Conservation (phyloP, 2,113 vertebrate species). For the Clarias batrachus region DNA sequence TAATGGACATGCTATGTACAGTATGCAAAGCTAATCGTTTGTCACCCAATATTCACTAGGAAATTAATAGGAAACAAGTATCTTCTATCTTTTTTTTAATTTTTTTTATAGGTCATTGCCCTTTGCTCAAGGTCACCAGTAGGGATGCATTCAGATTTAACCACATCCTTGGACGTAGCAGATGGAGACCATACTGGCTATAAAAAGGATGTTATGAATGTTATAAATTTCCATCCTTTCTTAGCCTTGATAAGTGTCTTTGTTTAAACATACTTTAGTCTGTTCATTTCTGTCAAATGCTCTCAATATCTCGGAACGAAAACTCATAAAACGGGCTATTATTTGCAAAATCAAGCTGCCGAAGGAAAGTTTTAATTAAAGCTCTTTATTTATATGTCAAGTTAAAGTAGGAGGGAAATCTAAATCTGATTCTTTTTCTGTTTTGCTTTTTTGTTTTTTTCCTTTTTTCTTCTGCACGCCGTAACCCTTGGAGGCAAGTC, state of each 20-base stretch:
- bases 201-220: conserved; percentile 36
- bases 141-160: conserved; percentile 32
- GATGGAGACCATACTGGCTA: conserved; percentile 14
- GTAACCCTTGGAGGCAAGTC: conserved; percentile 74
- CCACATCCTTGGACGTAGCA: conserved; percentile 25
- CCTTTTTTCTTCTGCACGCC: conserved; percentile 62
- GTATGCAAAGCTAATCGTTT: conserved; percentile 43
- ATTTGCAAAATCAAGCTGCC: conserved; percentile 58
- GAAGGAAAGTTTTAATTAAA: conserved; percentile 68
- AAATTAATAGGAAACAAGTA: conserved; percentile 39
- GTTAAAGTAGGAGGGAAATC: conserved; percentile 57
- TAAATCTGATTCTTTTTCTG: conserved; percentile 59
- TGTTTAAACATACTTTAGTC: not conserved
- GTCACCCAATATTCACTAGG: conserved; percentile 33
- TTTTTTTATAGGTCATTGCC: conserved; percentile 8
- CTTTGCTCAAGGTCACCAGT: conserved; percentile 17
- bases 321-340: conserved; percentile 55
- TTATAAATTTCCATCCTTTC: not conserved
- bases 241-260: conserved; percentile 13
- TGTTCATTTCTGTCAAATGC: conserved; percentile 33
- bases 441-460: conserved; percentile 44
- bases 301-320: conserved; percentile 42
- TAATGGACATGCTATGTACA: conserved; percentile 48
- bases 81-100: not conserved
- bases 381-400: conserved; percentile 62